Conservation (phyloP, 2,797 vertebrate species). For the Novumbra hubbsi region DNA sequence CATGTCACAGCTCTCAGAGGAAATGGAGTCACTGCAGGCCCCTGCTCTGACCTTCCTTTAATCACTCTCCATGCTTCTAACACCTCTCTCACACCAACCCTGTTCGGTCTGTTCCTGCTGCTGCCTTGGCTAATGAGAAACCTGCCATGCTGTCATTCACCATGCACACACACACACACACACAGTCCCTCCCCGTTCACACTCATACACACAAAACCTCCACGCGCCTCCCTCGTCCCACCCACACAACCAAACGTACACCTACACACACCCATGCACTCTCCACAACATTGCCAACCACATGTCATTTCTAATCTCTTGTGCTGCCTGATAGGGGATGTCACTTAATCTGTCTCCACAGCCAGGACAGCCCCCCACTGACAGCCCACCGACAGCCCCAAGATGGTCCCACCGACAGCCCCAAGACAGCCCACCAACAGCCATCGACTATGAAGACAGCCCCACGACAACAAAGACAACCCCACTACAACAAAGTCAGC, state of each 20-base stretch:
- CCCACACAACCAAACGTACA: not conserved
- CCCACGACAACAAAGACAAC: no score
- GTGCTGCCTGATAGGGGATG: constrained; percentile 37
- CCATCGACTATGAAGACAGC: no score
- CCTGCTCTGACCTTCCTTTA: constrained; percentile 4
- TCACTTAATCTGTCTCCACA: constrained; percentile 37
- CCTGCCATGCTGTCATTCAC: constrained; percentile 16
- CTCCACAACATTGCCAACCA: constrained; percentile 21
- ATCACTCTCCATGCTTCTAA: constrained; percentile 6
- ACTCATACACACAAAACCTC: not conserved
- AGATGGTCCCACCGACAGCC: no score
- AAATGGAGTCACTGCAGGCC: not conserved
- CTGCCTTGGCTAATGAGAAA: constrained; percentile 20
- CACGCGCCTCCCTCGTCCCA: not conserved
- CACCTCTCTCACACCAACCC: not conserved
- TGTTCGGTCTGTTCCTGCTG: not conserved
- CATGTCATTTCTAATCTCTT: constrained; percentile 39
- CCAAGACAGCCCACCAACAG: no score
- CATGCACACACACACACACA: constrained; percentile 11
- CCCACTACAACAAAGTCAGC: no score
- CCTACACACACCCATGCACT: not conserved
- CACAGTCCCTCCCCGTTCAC: not conserved
- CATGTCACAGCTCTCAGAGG: not conserved
- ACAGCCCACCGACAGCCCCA: no score
- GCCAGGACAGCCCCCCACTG: constrained; percentile 7